Evolutionary conservation across 2,113 vertebrate genomes (phyloP), one percentile per base, ranked within the genome.

Genomic region (Erythrolamprus reginae): DNA sequence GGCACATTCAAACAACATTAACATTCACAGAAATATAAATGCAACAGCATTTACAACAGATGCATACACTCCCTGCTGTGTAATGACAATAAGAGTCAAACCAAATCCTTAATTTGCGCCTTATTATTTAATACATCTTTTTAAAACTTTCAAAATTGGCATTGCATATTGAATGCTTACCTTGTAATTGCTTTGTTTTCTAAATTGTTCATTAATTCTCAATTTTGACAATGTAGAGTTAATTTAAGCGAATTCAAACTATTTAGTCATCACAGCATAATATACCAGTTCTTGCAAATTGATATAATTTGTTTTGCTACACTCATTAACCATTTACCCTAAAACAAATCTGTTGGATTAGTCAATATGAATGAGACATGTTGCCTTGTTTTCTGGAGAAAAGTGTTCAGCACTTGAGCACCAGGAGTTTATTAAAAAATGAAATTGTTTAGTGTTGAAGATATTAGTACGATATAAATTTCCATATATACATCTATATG

Each of bases 261-360:
- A 90, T 82, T 84, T 88, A 82, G 5, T 55, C 0, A 38, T 87
- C 38, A 15, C 0, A 28, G 33, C 50, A 77, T 92, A 70, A 42
- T 55, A 7, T 17, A 85, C 1, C 52, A 53, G 38, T 65, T 45
- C 88, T 93, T 93, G 53, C 92, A 95, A 93, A 92, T 45, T 93
- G 12, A 53, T 89, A 56, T 84, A 89, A 88, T 50, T 38, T 45
- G 85, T 65, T 87, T 48, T 87, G 47, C 9, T 56, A 24, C 28
- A 82, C 45, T 48, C 51, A 38, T 90, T 28, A 82, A n/a, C 42
- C 38, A 87, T 42, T 87, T 88, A 82, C 50, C 6, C 5, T 28
- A 42, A 86, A 86, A 42, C 12, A 12, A 13, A 87, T 23, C 65
- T 88, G n/a, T 91, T 87, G 52, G 83, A 83, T 24, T 33, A 88